These are phyloP conservation scores for Bradypodion pumilum DNA, from an alignment of 2,797 vertebrate species.

Conservation along the genomic window DNA sequence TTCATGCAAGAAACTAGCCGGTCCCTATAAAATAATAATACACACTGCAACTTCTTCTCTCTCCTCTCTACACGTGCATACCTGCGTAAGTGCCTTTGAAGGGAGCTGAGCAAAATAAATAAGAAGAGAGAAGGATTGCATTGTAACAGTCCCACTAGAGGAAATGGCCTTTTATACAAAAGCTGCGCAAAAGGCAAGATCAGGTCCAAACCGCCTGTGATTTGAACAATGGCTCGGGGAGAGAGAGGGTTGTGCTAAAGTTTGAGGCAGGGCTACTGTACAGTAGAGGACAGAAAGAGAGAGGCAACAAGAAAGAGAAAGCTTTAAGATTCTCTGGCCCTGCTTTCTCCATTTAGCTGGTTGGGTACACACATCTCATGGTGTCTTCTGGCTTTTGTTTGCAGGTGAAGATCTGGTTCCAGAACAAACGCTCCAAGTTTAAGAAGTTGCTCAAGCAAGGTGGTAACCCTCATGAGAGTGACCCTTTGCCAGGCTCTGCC, in stretches of 20 bases:
- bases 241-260: neutral
- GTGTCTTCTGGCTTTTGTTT: slow-evolving; percentile 55
- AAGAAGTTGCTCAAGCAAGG: slow-evolving; percentile 98
- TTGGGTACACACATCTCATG: slow-evolving; percentile 43
- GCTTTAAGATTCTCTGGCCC: too few relatives aligned
- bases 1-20: too few relatives aligned
- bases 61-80: too few relatives aligned
- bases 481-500: slow-evolving; percentile 89
- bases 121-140: neutral
- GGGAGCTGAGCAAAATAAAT: neutral
- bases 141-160: neutral
- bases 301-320: too few relatives aligned
- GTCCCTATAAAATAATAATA: neutral
- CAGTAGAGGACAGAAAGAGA: neutral
- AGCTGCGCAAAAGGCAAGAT: neutral
- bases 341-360: neutral
- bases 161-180: neutral
- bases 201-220: neutral
- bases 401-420: slow-evolving; percentile 99
- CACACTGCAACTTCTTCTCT: neutral
- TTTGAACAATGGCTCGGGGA: neutral
- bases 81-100: slow-evolving; percentile 8
- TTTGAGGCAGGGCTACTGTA: neutral
- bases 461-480: slow-evolving; percentile 91
- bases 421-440: slow-evolving; percentile 99